Percentiles rank a stretch among this genome's conserved stretches.
phyloP scores from a whole-genome alignment of 2,113 vertebrate species.

The Cololabis saira region DNA sequence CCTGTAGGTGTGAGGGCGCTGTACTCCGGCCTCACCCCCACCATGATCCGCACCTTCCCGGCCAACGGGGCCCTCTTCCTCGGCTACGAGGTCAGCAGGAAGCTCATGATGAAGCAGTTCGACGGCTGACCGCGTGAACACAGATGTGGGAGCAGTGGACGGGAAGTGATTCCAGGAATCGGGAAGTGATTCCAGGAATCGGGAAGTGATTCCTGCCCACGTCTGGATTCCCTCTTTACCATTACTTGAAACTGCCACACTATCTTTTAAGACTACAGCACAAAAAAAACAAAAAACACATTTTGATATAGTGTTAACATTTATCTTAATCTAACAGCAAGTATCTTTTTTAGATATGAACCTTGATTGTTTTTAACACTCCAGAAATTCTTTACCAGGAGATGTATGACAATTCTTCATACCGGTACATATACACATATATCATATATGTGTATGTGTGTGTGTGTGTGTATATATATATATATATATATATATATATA shows the following conservation, averaged over 20 bases:
- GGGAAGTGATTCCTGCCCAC: neutral
- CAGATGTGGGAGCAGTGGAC: too few relatives aligned
- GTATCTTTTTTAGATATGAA: slow-evolving; percentile 4
- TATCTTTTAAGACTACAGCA: slow-evolving; percentile 3
- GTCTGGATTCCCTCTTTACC: neutral
- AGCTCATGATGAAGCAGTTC: slow-evolving; percentile 91
- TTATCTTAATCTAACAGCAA: neutral
- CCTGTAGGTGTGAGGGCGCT: slow-evolving; percentile 86
- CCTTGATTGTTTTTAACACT: slow-evolving; percentile 12
- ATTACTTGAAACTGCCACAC: slow-evolving; percentile 18
- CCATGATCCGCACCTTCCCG: slow-evolving; percentile 93
- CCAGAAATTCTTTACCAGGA: neutral
- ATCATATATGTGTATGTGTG: too few relatives aligned
- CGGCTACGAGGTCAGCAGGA: slow-evolving; percentile 92
- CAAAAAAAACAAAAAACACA: too few relatives aligned
- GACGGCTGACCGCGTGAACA: slow-evolving; percentile 56
- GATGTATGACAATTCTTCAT: too few relatives aligned
- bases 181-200: too few relatives aligned
- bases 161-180: too few relatives aligned
- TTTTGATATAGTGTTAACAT: slow-evolving; percentile 3
- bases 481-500: too few relatives aligned
- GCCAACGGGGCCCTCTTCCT: slow-evolving; percentile 95
- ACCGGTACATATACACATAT: too few relatives aligned
- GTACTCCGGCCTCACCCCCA: slow-evolving; percentile 95
- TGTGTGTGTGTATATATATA: too few relatives aligned